Base-by-base conservation (phyloP, 2,797 vertebrate species). In the Enteromius viviparus region DNA sequence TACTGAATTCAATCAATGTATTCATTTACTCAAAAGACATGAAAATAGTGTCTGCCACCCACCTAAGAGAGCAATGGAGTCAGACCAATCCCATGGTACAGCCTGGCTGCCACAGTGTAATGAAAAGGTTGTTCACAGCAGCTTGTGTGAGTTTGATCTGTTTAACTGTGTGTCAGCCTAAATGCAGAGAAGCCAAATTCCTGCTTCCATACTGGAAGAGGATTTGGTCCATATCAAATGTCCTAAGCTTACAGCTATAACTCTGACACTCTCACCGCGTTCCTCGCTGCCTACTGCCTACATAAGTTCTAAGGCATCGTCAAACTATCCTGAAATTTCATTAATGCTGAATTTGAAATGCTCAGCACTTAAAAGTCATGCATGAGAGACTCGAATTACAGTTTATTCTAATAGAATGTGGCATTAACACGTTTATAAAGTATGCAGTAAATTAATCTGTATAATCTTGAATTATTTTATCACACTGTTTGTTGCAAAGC, bases 61-160 rank as follows among this genome's bases (percentile, higher is more conserved):
- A 64, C 29, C 40, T 62, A 71, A 17, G 53, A 49, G 7, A 45
- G 80, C 29, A 51, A 60, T 42, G 10, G 58, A 70, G 78, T 80
- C 51, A 45, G 78, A 80, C 58, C 51, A 55, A 70, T 70, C n/a
- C 49, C n/a, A 68, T 55, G 51, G 65, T 80, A 55, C 78, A 80
- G 66, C 66, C 37, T 72, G 58, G 42, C 79, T 74, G 80, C 69
- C 53, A 81, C 26, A 11, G 42, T 65, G 29, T 37, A 74, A 81
- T 72, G 69, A 51, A 74, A 81, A 51, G 29, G 55, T 47, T 71
- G 55, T 72, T 74, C 49, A 74, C 53, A 49, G 55, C 6, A 23
- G 29, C 58, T 37, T 71, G 53, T 47, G 68, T 80, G 68, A 71
- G 72, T 34, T 14, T 60, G 78, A 60, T 80, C 34, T 42, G 65